Percentiles rank a stretch among this genome's conserved stretches.
Evolutionary conservation across 2,888 invertebrate species (phyloP).

Genomic region (Reticulitermes lucifugus): DNA sequence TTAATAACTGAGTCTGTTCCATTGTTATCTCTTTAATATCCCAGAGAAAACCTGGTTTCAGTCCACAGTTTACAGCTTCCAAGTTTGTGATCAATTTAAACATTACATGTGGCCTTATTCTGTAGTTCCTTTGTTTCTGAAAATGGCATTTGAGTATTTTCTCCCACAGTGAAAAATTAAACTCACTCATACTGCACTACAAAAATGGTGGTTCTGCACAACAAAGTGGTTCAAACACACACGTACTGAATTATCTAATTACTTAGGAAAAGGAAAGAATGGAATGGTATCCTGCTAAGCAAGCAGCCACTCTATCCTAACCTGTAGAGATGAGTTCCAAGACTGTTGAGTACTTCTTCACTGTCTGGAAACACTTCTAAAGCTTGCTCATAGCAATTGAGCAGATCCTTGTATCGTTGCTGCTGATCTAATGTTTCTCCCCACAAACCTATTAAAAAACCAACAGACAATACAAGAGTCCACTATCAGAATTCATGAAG

Average conservation of each 20-base stretch:
- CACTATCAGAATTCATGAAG: too few relatives aligned
- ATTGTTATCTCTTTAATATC: constrained; percentile 55
- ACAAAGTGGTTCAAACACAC: neutral
- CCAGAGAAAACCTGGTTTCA: constrained; percentile 58
- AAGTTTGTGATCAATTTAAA: constrained; percentile 51
- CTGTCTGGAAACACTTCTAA: constrained; percentile 65
- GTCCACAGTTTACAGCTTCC: constrained; percentile 55
- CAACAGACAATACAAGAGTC: neutral
- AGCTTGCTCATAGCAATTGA: constrained; percentile 63
- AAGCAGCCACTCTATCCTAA: constrained; percentile 56
- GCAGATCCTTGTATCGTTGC: constrained; percentile 60
- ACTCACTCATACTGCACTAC: neutral
- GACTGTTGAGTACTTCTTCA: constrained; percentile 65
- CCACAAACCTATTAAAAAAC: constrained; percentile 52
- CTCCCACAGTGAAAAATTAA: constrained; percentile 26
- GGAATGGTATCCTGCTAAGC: too few relatives aligned
- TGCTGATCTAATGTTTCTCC: constrained; percentile 58
- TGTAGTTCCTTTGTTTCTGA: constrained; percentile 42
- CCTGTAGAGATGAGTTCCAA: constrained; percentile 67
- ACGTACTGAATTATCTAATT: too few relatives aligned
- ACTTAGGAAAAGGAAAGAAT: too few relatives aligned
- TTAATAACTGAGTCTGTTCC: constrained; percentile 47
- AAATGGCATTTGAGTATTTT: constrained; percentile 22
- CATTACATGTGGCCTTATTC: neutral
- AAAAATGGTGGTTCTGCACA: neutral